A percentile compares a stretch with the other conserved stretches of the same genome.
These are phyloP conservation scores for Drosophila paramelanica DNA, from an alignment of 2,888 invertebrate species.

Conservation along the genomic window DNA sequence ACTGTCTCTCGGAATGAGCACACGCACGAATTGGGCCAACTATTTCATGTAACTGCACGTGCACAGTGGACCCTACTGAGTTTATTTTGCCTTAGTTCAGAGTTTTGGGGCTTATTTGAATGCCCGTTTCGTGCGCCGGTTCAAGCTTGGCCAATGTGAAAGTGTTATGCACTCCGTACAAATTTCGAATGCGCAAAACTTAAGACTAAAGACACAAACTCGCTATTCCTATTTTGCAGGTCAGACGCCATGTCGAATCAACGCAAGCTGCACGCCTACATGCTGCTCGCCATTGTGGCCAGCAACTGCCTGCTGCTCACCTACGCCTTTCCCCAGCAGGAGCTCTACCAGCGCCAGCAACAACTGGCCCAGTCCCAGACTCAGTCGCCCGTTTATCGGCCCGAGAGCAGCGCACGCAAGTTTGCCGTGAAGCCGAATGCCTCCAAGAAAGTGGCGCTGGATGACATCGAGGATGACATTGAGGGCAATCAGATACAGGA, in stretches of 20 bases:
- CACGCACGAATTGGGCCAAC: conserved; percentile 38
- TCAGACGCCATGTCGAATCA: conserved; percentile 87
- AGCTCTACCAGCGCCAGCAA: conserved; percentile 78
- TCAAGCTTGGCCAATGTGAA: conserved; percentile 59
- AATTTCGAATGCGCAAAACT: conserved; percentile 27
- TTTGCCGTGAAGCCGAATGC: conserved; percentile 95
- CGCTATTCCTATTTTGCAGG: conserved; percentile 71
- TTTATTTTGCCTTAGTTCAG: neutral
- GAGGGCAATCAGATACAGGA: conserved; percentile 91
- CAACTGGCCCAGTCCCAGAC: conserved; percentile 51
- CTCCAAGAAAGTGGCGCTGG: conserved; percentile 93
- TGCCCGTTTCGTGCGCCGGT: conserved; percentile 50
- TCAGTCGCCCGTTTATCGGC: conserved; percentile 79
- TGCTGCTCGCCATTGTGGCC: conserved; percentile 89
- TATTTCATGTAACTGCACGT: conserved; percentile 42
- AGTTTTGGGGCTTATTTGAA: conserved; percentile 44
- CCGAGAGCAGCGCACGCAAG: conserved; percentile 86
- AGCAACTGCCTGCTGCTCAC: conserved; percentile 89
- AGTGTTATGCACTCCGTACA: conserved; percentile 53
- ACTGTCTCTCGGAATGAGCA: neutral
- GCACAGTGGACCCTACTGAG: neutral
- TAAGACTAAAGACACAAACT: conserved; percentile 67
- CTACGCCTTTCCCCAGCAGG: conserved; percentile 88
- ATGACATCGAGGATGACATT: conserved; percentile 93
- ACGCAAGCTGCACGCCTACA: conserved; percentile 89